Percentiles rank a stretch among this genome's conserved stretches.
Evolutionary conservation across 2,113 vertebrate genomes (phyloP).

Genomic region (Brachionichthys hirsutus): DNA sequence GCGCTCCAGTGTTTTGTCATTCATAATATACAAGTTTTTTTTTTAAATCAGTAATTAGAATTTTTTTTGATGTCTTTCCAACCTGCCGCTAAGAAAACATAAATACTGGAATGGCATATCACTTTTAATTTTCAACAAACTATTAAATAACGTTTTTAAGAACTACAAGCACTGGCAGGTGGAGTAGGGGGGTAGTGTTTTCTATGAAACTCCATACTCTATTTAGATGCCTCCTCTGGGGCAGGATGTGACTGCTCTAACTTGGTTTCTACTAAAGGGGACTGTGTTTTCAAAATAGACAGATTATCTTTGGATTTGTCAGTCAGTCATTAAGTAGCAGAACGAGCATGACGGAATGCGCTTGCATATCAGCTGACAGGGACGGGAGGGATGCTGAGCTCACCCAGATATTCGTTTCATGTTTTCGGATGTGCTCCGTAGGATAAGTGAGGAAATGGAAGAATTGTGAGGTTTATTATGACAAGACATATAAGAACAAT

Average conservation of each 20-base stretch:
- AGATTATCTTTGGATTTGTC: slow-evolving; percentile 76
- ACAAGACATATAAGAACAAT: slow-evolving; percentile 4
- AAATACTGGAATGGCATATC: slow-evolving; percentile 18
- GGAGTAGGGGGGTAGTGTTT: slow-evolving; percentile 22
- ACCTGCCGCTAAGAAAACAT: slow-evolving; percentile 1
- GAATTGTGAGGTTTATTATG: slow-evolving; percentile 37
- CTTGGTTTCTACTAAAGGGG: slow-evolving; percentile 48
- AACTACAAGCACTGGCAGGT: slow-evolving; percentile 31
- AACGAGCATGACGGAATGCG: slow-evolving; percentile 56
- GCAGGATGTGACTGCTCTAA: slow-evolving; percentile 28
- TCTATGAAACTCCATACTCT: slow-evolving; percentile 56
- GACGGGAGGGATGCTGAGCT: slow-evolving; percentile 47
- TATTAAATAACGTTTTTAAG: slow-evolving; percentile 28
- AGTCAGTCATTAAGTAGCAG: slow-evolving; percentile 70
- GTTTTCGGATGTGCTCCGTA: slow-evolving; percentile 47
- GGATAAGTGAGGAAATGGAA: slow-evolving; percentile 35
- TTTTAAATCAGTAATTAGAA: slow-evolving; percentile 8
- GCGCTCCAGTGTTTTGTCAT: slow-evolving; percentile 20
- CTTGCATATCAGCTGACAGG: slow-evolving; percentile 56
- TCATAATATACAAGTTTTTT: slow-evolving; percentile 13
- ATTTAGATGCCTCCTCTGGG: slow-evolving; percentile 52
- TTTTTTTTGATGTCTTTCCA: slow-evolving; percentile 20
- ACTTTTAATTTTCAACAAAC: slow-evolving; percentile 37
- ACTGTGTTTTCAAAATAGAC: slow-evolving; percentile 70
- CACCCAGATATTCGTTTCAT: slow-evolving; percentile 60